Evolutionary conservation across 2,888 invertebrate species (phyloP), one percentile per base, ranked within the genome.

Genomic region (Colletes collaris): DNA sequence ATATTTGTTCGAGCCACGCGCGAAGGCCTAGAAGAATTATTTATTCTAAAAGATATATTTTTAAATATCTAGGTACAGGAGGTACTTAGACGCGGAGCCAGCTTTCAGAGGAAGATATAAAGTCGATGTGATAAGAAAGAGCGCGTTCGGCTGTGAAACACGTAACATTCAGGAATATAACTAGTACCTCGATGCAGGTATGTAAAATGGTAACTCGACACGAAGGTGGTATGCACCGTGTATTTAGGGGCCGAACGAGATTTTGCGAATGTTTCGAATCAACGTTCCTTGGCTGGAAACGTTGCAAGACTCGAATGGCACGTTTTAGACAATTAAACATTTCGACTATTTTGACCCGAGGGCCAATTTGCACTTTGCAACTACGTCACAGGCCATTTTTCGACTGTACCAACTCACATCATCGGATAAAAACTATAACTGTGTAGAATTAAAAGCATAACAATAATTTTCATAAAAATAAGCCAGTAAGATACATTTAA

Each of bases 31-130:
- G 50, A 50, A n/a, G 50, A 58, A 67, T 72, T 58, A 53, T 59
- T 69, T 77, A 77, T 72, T 81, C 74, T 37, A 80, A 70, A 71
- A 80, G 64, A 77, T 81, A 65, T 67, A 76, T 80, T 81, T 77
- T 77, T 81, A 62, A 76, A 68, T 69, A 66, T 58, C 60, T 72
- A 68, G 52, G 65, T 76, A 56, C 68, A n/a, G 52, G 37, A n/a
- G 40, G 58, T 37, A 64, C 56, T 62, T 58, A 16, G 37, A 74
- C 37, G 46, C 59, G 53, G 19, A 49, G 52, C 53, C 64, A 69
- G 50, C 53, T 70, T 59, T 53, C 19, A 37, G 27, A 27, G 27
- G 27, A n/a, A 16, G 40, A 16, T 10, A 46, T 11, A 13, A 40
- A 5, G 46, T 77, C 13, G 50, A 55, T 44, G 19, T 16, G 27